Evolutionary conservation across 2,888 invertebrate genomes (phyloP), one percentile per base, ranked within the genome.

Genomic region (Ganaspis brasiliensis): DNA sequence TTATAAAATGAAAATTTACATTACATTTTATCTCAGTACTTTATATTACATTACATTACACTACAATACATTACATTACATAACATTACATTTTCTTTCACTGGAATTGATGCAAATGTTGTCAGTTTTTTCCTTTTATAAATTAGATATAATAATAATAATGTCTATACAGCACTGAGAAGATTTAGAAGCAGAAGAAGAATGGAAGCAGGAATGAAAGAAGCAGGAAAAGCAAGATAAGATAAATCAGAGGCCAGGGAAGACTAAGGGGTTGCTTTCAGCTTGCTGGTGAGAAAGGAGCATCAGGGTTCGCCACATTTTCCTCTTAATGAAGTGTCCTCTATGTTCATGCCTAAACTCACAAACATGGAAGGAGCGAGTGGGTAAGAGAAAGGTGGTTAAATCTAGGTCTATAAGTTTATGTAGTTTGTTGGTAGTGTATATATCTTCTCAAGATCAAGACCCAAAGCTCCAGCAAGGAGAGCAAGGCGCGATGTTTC

Each of bases 271-370:
- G 26, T 56, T 55, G 14, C 26, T 26, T 61, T 61, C 56, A 24
- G 24, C 21, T 71, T 59, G 57, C 70, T 45, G 75, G 72, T 71
- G 71, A 61, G 57, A 35, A 61, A 73, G 76, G 76, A 74, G 72
- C 16, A 24, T 26, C 21, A 75, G 45, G 70, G 71, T 75, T 77
- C 16, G 31, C 74, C 77, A 76, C 78, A 77, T 82, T 81, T 79
- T 79, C 74, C 56, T 63, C 71, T 80, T 84, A 84, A 84, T 80
- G 84, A 83, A 83, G 84, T 81, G 73, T 79, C 83, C 82, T 80
- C 79, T 74, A 78, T 63, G 37, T 63, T 63, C 35, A 63, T 4
- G 21, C n/a, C 49, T 55, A 45, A 72, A 61, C 49, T 72, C 57
- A 56, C 26, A 52, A 9, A 16, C 10, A 40, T 26, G 19, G 16